Conservation (phyloP, 1,140 invertebrate genomes). For the Meloidogyne chitwoodi region DNA sequence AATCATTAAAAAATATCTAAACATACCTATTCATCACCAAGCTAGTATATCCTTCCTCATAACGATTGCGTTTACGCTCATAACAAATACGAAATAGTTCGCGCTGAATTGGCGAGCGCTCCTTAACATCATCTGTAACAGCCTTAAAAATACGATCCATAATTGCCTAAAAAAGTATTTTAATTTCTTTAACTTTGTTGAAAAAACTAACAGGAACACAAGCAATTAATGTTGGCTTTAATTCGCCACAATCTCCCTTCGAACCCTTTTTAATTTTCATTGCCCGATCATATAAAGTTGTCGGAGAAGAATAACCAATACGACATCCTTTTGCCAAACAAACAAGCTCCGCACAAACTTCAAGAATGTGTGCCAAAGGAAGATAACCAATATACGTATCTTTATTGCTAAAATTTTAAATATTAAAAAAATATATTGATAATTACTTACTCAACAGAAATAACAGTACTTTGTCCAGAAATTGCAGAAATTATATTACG, state of each 20-base stretch:
- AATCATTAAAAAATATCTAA: background rate
- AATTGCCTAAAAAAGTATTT: conserved; percentile 50
- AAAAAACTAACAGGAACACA: conserved; percentile 75
- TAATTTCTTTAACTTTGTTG: background rate
- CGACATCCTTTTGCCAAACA: conserved; percentile 70
- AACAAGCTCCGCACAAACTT: conserved; percentile 70
- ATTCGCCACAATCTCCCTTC: conserved; percentile 77
- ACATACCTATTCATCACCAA: conserved; percentile 71
- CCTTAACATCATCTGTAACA: conserved; percentile 59
- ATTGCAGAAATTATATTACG: conserved; percentile 82
- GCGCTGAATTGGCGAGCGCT: conserved; percentile 49
- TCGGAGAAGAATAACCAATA: conserved; percentile 90
- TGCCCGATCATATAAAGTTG: conserved; percentile 83
- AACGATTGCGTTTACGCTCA: conserved; percentile 64
- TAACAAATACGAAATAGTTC: conserved; percentile 61
- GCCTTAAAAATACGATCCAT: conserved; percentile 62
- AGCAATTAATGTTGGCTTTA: conserved; percentile 87
- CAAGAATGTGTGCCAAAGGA: conserved; percentile 93
- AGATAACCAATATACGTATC: conserved; percentile 90
- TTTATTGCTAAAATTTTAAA: conserved; percentile 4
- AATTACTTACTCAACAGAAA: conserved; percentile 57
- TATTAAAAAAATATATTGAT: background rate
- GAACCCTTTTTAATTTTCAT: conserved; percentile 86
- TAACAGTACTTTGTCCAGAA: conserved; percentile 78
- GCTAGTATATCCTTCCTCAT: conserved; percentile 75